These are phyloP conservation scores for Zootoca vivipara DNA, from an alignment of 2,113 vertebrate species.

Conservation along the genomic window DNA sequence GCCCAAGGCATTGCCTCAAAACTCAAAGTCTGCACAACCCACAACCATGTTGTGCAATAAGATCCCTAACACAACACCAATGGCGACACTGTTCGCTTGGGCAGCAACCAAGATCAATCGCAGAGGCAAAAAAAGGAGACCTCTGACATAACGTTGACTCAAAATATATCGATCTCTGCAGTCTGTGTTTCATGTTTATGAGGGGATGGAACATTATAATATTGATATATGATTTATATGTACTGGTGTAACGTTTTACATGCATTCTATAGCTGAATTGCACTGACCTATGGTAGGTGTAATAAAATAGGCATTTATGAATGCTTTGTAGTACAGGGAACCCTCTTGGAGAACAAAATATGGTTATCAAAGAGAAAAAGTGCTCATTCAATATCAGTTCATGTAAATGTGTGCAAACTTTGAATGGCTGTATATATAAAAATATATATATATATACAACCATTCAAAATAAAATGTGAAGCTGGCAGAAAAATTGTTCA, in stretches of 20 bases:
- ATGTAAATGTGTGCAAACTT: not conserved
- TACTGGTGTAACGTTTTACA: not conserved
- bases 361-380: not conserved
- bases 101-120: not conserved
- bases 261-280: not conserved
- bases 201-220: not conserved
- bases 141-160: not conserved
- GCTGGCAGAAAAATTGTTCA: too few relatives aligned
- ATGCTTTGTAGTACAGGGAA: not conserved
- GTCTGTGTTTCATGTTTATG: not conserved
- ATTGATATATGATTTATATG: not conserved
- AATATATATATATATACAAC: too few relatives aligned
- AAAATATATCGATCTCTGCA: not conserved
- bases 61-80: not conserved
- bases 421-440: not conserved
- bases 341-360: not conserved
- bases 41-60: not conserved
- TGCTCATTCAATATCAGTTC: not conserved
- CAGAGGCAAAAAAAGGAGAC: not conserved
- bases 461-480: too few relatives aligned
- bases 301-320: not conserved
- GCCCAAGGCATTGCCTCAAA: too few relatives aligned
- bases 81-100: not conserved
- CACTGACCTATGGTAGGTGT: not conserved
- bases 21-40: too few relatives aligned